Evolutionary conservation across 2,113 vertebrate genomes (phyloP).

Genomic region (Pomatorhinus ruficollis): DNA sequence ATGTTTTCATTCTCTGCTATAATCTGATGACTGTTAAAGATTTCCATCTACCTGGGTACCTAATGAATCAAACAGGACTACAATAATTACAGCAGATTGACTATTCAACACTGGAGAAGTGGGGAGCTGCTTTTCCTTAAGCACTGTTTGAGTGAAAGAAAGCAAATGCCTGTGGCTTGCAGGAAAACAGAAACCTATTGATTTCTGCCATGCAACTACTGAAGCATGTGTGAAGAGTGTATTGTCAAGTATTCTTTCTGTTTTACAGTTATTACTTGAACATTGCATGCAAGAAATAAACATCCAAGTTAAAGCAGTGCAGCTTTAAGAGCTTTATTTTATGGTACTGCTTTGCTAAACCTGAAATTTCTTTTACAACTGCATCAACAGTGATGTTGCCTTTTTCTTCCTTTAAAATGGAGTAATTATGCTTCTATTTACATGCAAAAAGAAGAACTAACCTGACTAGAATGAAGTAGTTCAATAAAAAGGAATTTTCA

Average conservation of each 20-base stretch:
- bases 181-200: background rate
- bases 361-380: background rate
- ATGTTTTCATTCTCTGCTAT: background rate
- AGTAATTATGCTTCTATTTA: background rate
- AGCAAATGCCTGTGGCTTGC: background rate
- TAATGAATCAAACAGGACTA: background rate
- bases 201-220: background rate
- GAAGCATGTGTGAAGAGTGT: background rate
- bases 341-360: background rate
- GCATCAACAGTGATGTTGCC: background rate
- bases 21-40: background rate
- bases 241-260: background rate
- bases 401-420: background rate
- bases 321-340: background rate
- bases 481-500: background rate
- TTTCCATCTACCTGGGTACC: background rate
- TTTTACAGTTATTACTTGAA: background rate
- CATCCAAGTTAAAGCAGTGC: background rate
- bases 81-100: background rate
- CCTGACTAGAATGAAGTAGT: background rate
- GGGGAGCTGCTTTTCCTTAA: background rate
- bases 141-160: background rate
- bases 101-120: background rate
- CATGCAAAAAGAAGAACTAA: background rate
- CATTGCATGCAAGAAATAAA: background rate